These are phyloP conservation scores for Emmelina monodactyla DNA, from an alignment of 2,888 invertebrate genomes.

Conservation along the genomic window DNA sequence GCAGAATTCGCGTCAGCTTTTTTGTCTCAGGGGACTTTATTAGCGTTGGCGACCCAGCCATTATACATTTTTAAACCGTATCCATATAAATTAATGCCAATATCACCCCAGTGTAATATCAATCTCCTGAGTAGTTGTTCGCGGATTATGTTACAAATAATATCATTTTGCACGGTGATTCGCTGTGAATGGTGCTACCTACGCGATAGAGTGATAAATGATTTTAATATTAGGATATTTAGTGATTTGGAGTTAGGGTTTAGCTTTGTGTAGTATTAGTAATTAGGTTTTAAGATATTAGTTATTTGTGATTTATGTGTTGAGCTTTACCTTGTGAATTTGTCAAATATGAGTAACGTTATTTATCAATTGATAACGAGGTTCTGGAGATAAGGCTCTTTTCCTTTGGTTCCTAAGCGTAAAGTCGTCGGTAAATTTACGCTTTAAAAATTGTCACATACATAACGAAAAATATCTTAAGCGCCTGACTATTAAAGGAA, in stretches of 20 bases:
- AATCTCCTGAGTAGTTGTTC: conserved; percentile 58
- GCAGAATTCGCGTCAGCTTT: conserved; percentile 29
- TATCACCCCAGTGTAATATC: conserved; percentile 61
- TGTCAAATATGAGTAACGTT: too few species aligned
- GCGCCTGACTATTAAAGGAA: too few species aligned
- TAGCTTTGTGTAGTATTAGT: conserved; percentile 24
- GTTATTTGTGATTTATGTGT: too few species aligned
- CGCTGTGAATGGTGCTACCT: conserved; percentile 59
- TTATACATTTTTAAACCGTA: conserved; percentile 67
- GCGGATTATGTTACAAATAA: conserved; percentile 66
- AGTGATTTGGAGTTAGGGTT: not conserved
- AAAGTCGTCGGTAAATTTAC: too few species aligned
- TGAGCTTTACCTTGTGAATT: too few species aligned
- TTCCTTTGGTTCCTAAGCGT: too few species aligned
- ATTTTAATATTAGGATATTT: conserved; percentile 12
- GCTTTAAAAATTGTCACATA: too few species aligned
- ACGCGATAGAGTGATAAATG: conserved; percentile 22
- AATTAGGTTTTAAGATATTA: too few species aligned
- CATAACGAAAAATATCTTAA: too few species aligned
- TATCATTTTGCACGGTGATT: conserved; percentile 66
- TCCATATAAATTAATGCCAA: conserved; percentile 66
- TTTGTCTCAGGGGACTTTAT: conserved; percentile 50
- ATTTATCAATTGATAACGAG: too few species aligned
- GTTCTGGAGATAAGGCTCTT: too few species aligned
- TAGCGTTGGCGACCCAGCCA: conserved; percentile 51